A percentile compares a stretch with the other conserved stretches of the same genome.
Evolutionary conservation across 2,113 vertebrate genomes (phyloP).

Genomic region (Centropus bengalensis): DNA sequence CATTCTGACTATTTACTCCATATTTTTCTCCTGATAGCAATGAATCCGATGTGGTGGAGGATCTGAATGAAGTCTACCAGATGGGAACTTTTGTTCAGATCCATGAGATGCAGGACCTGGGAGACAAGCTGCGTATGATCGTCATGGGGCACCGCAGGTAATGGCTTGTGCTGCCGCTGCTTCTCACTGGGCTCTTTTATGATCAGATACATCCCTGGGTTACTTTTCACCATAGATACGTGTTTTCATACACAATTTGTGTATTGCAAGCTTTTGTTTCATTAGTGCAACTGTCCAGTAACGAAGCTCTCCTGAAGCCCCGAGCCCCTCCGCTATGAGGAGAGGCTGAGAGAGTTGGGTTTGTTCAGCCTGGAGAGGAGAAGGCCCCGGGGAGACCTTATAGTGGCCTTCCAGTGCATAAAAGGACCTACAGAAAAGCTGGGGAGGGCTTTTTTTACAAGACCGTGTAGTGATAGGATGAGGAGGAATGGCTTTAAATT

Average conservation of each 20-base stretch:
- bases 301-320: not conserved
- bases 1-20: not conserved
- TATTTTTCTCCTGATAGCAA: conserved; percentile 76
- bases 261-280: not conserved
- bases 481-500: no score
- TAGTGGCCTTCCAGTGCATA: no score
- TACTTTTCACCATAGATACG: fast-evolving
- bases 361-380: no score
- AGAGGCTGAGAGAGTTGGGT: no score
- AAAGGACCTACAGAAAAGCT: no score
- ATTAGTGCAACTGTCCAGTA: not conserved
- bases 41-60: conserved; percentile 91
- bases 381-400: no score
- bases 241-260: not conserved
- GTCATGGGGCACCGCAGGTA: conserved; percentile 96
- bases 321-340: no score
- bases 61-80: conserved; percentile 88
- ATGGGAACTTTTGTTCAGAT: conserved; percentile 98
- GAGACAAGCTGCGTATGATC: conserved; percentile 97
- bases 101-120: conserved; percentile 98
- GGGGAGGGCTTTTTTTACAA: no score
- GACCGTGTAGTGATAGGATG: no score
- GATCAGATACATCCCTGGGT: not conserved
- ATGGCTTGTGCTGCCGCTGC: not conserved
- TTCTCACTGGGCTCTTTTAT: not conserved